Evolutionary conservation across 2,113 vertebrate genomes (phyloP).

Genomic region (Bufo gargarizans): DNA sequence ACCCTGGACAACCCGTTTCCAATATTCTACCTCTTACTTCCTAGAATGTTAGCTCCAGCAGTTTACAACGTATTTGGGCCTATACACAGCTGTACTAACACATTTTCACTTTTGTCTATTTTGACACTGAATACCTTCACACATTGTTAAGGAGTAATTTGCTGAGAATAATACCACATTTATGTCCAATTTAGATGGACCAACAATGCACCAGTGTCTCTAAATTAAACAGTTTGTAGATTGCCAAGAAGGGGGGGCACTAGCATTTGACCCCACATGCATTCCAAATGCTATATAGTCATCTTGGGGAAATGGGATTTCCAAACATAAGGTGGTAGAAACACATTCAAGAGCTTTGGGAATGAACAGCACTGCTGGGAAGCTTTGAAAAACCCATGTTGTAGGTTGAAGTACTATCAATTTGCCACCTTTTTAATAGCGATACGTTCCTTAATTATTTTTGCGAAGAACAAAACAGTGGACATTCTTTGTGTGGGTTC

Average conservation of each 20-base stretch:
- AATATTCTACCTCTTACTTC: neutral
- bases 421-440: conserved; percentile 59
- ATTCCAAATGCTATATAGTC: conserved; percentile 45
- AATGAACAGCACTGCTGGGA: conserved; percentile 38
- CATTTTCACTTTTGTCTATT: neutral
- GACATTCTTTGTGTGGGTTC: conserved; percentile 59
- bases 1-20: neutral
- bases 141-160: neutral
- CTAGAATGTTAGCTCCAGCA: neutral
- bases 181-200: neutral
- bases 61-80: neutral
- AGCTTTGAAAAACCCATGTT: conserved; percentile 50
- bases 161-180: conserved; percentile 3
- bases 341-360: conserved; percentile 54
- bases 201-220: conserved; percentile 29
- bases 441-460: conserved; percentile 57
- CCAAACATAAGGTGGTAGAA: conserved; percentile 49
- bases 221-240: conserved; percentile 18
- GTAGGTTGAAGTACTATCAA: conserved; percentile 58
- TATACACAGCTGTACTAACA: neutral
- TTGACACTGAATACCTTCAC: neutral
- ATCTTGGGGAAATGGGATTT: conserved; percentile 41
- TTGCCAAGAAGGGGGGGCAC: conserved; percentile 7
- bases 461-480: conserved; percentile 58
- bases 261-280: conserved; percentile 35